Conservation (phyloP, 2,113 vertebrate species). For the Ptyas mucosa region DNA sequence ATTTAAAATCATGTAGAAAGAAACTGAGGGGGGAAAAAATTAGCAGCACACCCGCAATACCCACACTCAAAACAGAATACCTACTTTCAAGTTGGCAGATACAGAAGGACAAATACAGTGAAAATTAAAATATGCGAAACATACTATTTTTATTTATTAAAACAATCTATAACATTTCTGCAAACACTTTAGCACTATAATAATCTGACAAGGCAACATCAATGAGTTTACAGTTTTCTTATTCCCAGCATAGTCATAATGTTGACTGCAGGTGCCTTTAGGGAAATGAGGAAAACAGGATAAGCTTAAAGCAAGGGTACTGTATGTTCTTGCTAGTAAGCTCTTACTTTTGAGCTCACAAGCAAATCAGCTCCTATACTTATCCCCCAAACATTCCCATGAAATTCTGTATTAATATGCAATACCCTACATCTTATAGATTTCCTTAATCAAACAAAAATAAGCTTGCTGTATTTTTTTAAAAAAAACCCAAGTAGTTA, state of each 20-base stretch:
- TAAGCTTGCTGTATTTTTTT: not conserved
- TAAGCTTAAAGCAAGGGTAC: not conserved
- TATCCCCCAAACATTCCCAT: not conserved
- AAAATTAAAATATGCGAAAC: not conserved
- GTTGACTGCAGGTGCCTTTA: not conserved
- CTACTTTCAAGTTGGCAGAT: not conserved
- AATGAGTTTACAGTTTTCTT: not conserved
- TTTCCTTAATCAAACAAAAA: not conserved
- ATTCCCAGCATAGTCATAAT: not conserved
- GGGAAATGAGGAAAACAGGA: not conserved
- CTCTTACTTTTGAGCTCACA: not conserved
- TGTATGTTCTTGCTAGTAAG: not conserved
- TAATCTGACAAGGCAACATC: not conserved
- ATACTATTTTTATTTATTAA: constrained; percentile 6
- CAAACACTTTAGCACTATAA: not conserved
- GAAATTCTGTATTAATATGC: not conserved
- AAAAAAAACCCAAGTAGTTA: not conserved
- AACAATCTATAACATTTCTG: not conserved
- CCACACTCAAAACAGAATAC: not conserved
- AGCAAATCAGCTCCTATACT: not conserved
- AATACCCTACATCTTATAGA: not conserved
- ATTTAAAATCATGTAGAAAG: not conserved
- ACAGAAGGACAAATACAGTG: not conserved
- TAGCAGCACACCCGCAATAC: not conserved
- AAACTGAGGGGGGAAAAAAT: not conserved